Conservation (phyloP, 2,888 invertebrate genomes). For the Clusia tigrina region DNA sequence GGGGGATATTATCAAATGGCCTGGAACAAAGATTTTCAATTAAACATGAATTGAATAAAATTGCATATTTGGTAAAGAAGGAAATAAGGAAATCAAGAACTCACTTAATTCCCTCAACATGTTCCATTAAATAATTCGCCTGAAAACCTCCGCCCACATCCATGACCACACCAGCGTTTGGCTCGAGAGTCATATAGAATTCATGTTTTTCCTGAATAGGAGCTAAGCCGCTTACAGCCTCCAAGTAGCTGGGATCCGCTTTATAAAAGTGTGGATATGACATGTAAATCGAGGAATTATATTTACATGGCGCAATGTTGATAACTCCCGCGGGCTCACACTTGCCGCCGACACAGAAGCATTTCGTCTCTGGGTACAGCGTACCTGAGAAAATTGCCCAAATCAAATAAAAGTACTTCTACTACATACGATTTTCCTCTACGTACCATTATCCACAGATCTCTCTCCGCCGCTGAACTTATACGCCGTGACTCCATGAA, state of each 20-base stretch:
- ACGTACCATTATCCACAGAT: constrained; percentile 73
- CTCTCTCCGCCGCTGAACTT: constrained; percentile 73
- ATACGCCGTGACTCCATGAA: constrained; percentile 72
- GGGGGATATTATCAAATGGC: constrained; percentile 49
- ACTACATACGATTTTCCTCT: not conserved
- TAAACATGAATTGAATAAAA: constrained; percentile 1
- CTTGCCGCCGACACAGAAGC: constrained; percentile 74
- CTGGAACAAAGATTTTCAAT: constrained; percentile 36
- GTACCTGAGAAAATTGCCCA: constrained; percentile 66
- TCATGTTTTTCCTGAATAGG: constrained; percentile 76
- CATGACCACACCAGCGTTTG: constrained; percentile 79
- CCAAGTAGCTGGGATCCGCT: constrained; percentile 74
- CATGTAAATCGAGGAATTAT: constrained; percentile 80
- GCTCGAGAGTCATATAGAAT: constrained; percentile 79
- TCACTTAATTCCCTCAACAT: constrained; percentile 71
- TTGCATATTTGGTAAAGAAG: not conserved
- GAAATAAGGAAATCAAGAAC: constrained; percentile 51
- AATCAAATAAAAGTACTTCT: not conserved
- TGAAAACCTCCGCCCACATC: constrained; percentile 81
- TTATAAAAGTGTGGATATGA: constrained; percentile 85
- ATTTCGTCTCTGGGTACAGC: constrained; percentile 69
- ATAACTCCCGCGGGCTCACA: constrained; percentile 77
- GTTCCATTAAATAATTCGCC: constrained; percentile 76
- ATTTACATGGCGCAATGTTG: constrained; percentile 77
- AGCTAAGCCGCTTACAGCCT: constrained; percentile 73